Evolutionary conservation across 2,888 invertebrate species (phyloP).

Genomic region (Odontocerum albicorne): DNA sequence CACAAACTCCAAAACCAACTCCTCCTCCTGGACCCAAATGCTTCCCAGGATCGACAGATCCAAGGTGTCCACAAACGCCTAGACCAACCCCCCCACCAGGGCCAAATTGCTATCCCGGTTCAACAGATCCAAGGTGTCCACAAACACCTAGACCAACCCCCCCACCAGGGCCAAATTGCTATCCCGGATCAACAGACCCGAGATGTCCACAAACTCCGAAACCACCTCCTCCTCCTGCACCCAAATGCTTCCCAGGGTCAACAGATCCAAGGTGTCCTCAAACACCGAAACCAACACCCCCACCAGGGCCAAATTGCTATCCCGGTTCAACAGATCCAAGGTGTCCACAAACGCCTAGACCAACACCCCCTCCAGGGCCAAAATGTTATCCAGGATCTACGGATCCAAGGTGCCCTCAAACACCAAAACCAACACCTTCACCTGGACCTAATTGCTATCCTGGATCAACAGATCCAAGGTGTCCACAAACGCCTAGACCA

Average conservation of each 20-base stretch:
- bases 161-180: slow-evolving; percentile 37
- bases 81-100: slow-evolving; percentile 32
- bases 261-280: slow-evolving; percentile 46
- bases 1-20: slow-evolving; percentile 38
- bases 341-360: slow-evolving; percentile 37
- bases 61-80: slow-evolving; percentile 40
- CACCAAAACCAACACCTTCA: slow-evolving; percentile 15
- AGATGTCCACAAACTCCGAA: slow-evolving; percentile 41
- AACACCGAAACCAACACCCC: slow-evolving; percentile 39
- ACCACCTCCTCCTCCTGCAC: slow-evolving; percentile 33
- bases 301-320: slow-evolving; percentile 38
- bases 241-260: slow-evolving; percentile 42
- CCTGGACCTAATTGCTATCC: too few relatives aligned
- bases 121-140: slow-evolving; percentile 39
- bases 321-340: slow-evolving; percentile 42
- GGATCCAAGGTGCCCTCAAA: slow-evolving; percentile 42
- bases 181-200: slow-evolving; percentile 44
- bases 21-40: slow-evolving; percentile 39
- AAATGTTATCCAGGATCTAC: slow-evolving; percentile 43
- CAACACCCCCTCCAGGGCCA: slow-evolving; percentile 36
- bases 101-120: slow-evolving; percentile 40
- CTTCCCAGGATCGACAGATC: slow-evolving; percentile 40
- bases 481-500: slow-evolving; percentile 36
- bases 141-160: slow-evolving; percentile 27
- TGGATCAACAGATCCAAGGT: slow-evolving; percentile 36